Evolutionary conservation across 2,888 invertebrate genomes (phyloP), one percentile per base, ranked within the genome.

Genomic region (Tachina lurida): DNA sequence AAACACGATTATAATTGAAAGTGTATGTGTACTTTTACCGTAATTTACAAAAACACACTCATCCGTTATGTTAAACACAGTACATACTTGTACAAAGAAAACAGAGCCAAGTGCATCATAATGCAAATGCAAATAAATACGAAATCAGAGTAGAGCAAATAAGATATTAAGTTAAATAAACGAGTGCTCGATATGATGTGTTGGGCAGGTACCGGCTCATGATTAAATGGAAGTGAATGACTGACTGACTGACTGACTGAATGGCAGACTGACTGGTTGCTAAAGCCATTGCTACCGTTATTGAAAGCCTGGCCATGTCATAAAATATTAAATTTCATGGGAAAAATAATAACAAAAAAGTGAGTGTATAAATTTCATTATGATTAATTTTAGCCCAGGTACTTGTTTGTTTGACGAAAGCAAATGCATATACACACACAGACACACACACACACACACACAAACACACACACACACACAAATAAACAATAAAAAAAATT

Each of bases 271-370:
- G 49, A 9, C 17, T 49, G 52, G 47, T 1, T 43, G 22, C n/a
- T 10, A 39, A 17, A 17, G 74, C 10, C 17, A n/a, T 39, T 56
- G 39, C 45, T 77, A 60, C 52, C 65, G 86, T 75, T 86, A 86
- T 79, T 79, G 71, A 86, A 79, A 83, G 60, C 60, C 86, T 83
- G 86, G 75, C 86, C 86, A 78, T 86, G 86, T 54, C 67, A n/a
- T 43, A 70, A 65, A 79, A 60, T 86, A 86, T 86, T 76, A 62
- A 68, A 71, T 86, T 86, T 83, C 86, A 83, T 86, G 83, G 71
- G 65, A 86, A 67, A 71, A 74, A 73, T 68, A 80, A 74, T 74
- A 74, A 31, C 4, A 31, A 31, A 31, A 3, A 31, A 63, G 63
- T 73, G 56, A 71, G 47, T 77, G 58, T 68, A 67, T 77, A 77